Evolutionary conservation across 53 echinoderm and acorn worm genomes (phyloP).

Genomic region (Arbacia lixula): DNA sequence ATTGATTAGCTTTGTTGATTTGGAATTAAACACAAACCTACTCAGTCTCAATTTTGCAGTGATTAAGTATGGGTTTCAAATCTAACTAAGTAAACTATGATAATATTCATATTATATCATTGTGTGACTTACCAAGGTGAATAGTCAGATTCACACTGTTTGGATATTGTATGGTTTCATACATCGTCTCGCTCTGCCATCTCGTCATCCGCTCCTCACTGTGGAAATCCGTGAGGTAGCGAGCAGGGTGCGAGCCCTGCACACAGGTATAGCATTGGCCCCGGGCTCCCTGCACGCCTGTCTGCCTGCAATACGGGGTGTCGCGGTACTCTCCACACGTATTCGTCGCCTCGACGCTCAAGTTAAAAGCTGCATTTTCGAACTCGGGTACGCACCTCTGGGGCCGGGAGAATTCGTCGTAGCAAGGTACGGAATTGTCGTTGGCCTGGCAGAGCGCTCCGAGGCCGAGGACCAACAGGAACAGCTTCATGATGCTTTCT

Average conservation of each 20-base stretch:
- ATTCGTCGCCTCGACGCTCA: slow-evolving; percentile 87
- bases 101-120: too few species aligned
- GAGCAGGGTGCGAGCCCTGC: slow-evolving; percentile 70
- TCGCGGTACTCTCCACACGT: slow-evolving; percentile 77
- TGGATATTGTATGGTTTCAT: slow-evolving; percentile 70
- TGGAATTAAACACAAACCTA: too few species aligned
- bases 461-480: slow-evolving; percentile 16
- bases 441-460: slow-evolving; percentile 34
- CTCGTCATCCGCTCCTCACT: slow-evolving; percentile 85
- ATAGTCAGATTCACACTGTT: slow-evolving; percentile 93
- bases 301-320: slow-evolving; percentile 85
- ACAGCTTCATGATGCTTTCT: slow-evolving; percentile 32
- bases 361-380: slow-evolving; percentile 93
- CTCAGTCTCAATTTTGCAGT: too few species aligned
- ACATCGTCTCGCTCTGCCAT: slow-evolving; percentile 99
- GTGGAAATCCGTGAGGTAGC: slow-evolving; percentile 92
- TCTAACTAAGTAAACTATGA: too few species aligned
- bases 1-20: too few species aligned
- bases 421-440: slow-evolving; percentile 81
- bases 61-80: too few species aligned
- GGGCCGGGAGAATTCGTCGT: slow-evolving; percentile 65
- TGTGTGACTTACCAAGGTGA: slow-evolving; percentile 89
- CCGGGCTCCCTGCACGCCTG: slow-evolving; percentile 65
- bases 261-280: slow-evolving; percentile 25
- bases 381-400: slow-evolving; percentile 96